Conservation (phyloP, 2,888 invertebrate species). For the Aleiodes alternator region DNA sequence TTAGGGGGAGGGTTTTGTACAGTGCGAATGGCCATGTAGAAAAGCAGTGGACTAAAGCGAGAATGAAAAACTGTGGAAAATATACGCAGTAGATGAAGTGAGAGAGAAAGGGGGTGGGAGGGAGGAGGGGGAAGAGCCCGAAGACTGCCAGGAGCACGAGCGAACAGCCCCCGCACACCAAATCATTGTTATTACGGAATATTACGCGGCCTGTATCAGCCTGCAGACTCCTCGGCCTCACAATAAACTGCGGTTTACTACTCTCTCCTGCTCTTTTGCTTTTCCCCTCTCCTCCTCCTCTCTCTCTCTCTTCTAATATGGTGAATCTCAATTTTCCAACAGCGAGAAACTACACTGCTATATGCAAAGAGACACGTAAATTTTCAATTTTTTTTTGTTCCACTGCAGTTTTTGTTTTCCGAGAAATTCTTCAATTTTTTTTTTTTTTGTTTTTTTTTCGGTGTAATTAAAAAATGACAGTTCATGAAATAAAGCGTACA, state of each 20-base stretch:
- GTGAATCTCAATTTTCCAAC: constrained; percentile 71
- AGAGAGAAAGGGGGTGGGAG: too few relatives aligned
- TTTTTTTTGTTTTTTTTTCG: not conserved
- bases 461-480: constrained; percentile 5
- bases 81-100: constrained; percentile 32
- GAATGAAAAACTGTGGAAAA: constrained; percentile 41
- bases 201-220: constrained; percentile 72
- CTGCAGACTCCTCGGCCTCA: constrained; percentile 67
- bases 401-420: not conserved
- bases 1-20: constrained; percentile 29
- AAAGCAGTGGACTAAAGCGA: constrained; percentile 42
- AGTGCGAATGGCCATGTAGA: constrained; percentile 37
- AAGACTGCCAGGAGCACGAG: constrained; percentile 62
- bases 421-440: constrained; percentile 10
- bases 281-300: not conserved
- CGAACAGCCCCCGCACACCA: constrained; percentile 68
- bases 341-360: constrained; percentile 35
- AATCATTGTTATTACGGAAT: constrained; percentile 74
- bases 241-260: constrained; percentile 72
- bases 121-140: constrained; percentile 50
- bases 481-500: not conserved
- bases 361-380: not conserved
- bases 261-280: not conserved
- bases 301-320: constrained; percentile 63
- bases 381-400: too few relatives aligned